phyloP scores from a whole-genome alignment of 2,888 invertebrate species.

The Abrostola tripartita region DNA sequence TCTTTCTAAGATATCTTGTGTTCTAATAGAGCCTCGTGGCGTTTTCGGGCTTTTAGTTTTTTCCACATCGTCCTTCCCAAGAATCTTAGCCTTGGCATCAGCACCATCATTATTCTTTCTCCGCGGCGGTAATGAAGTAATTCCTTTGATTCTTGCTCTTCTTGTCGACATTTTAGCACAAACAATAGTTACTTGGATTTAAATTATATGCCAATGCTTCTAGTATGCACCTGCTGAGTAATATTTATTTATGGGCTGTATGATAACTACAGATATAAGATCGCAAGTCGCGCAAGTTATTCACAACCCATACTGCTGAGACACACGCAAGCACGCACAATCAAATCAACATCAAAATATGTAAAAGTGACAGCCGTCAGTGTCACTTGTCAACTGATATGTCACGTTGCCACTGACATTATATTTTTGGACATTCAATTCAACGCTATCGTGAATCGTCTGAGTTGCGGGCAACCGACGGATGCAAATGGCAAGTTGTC shows the following conservation, averaged over 20 bases:
- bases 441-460: too few species aligned
- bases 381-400: not conserved
- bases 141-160: slow-evolving; percentile 92
- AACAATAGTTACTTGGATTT: not conserved
- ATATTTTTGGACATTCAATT: too few species aligned
- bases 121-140: slow-evolving; percentile 90
- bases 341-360: not conserved
- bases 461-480: too few species aligned
- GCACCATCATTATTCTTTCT: slow-evolving; percentile 74
- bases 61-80: slow-evolving; percentile 60
- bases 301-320: not conserved
- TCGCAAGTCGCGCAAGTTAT: too few species aligned
- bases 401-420: too few species aligned
- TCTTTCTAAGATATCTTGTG: slow-evolving; percentile 41
- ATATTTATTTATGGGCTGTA: too few species aligned
- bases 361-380: not conserved
- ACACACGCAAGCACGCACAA: not conserved
- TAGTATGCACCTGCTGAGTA: too few species aligned
- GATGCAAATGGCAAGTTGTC: too few species aligned
- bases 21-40: slow-evolving; percentile 56
- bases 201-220: not conserved
- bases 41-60: slow-evolving; percentile 67
- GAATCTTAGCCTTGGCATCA: slow-evolving; percentile 61
- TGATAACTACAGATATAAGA: too few species aligned
- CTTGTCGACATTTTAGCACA: slow-evolving; percentile 87